Evolutionary conservation across 2,888 invertebrate species (phyloP), one percentile per base, ranked within the genome.

Genomic region (Perdita meconis): DNA sequence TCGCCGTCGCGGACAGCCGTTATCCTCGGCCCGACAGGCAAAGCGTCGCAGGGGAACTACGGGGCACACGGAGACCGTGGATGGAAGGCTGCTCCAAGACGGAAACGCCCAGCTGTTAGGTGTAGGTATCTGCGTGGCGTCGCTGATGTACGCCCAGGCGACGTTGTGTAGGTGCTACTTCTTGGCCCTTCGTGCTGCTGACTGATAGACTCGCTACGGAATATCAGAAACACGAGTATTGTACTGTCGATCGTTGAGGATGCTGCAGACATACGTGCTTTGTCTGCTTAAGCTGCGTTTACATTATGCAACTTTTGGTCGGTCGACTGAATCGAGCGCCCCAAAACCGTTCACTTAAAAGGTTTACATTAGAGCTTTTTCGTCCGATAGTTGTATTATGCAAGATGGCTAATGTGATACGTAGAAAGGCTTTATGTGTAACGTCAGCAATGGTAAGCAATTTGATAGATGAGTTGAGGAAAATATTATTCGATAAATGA

Each of bases 91-190:
- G 74, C 65, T 75, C 72, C 60, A 50, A 72, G 83, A 83, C 87
- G 89, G 89, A 89, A 89, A 89, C 89, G 89, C 89, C 89, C 89
- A 88, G 87, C 70, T 78, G 86, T 84, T 86, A 85, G 88, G 83
- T 80, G 76, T n/a, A n/a, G n/a, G n/a, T 61, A 74, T 64, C 85
- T 73, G 81, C 74, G 76, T 68, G 75, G 72, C 69, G 68, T 64
- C 53, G 66, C 57, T 47, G 84, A 84, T 78, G 67, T 84, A 84
- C 84, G 84, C 84, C 84, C 84, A 82, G 84, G 67, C 66, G 75
- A 78, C 69, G 42, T 44, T 69, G 67, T 26, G 63, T 70, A 63
- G 69, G 70, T 68, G 72, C 50, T 66, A 57, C 65, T 76, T 55
- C 61, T 82, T 59, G 65, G 42, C 64, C 75, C 55, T 55, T 53